Base-by-base conservation (phyloP, 2,113 vertebrate species). In the Sphaerodactylus townsendi region DNA sequence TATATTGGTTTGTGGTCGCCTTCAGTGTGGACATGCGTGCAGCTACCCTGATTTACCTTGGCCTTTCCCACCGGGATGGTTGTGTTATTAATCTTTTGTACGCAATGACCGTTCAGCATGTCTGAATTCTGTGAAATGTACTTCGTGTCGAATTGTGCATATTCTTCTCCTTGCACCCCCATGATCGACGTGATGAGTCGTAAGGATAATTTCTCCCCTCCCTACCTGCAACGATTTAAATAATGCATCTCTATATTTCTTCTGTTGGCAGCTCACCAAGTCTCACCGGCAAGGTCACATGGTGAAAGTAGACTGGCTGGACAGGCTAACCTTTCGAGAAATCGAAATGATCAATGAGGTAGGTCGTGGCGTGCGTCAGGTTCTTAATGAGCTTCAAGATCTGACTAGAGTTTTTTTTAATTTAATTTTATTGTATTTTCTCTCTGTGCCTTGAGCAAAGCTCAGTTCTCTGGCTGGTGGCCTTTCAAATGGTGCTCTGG, bases 301-400 rank as follows among this genome's bases (percentile, higher is more conserved):
- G 98, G 99, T 99, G 84, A 99, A 99, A 94, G 98, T 99, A 28
- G 99, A 99, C 90, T 99, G 99, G 99, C 94, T 99, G 94, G 99
- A 99, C 93, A 97, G 99, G 87, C 91, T 99, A 91, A 99, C 99
- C 41, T 99, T 99, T 95, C 96, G 99, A 94, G 99, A 99, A 95
- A 99, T 99, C 77, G 99, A 99, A 94, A 99, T 99, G 99, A 99
- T 99, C 92, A 99, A 99, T 79, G 99, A 99, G 97, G 99, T 99
- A 91, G 89, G 94, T 86, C 33, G 4, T 41, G 4, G 15, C 5
- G 0, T 23, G 3, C 2, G 4, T 84, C 3, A 35, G 0, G 28
- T 28, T 37, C 83, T 21, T 46, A 65, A 50, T 59, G n/a, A 9
- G 25, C 59, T 53, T 81, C 76, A 14, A 2, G 0, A 3, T 56